Evolutionary conservation across 1,140 invertebrate genomes (phyloP), one percentile per base, ranked within the genome.

Genomic region (Hestina assimilis): DNA sequence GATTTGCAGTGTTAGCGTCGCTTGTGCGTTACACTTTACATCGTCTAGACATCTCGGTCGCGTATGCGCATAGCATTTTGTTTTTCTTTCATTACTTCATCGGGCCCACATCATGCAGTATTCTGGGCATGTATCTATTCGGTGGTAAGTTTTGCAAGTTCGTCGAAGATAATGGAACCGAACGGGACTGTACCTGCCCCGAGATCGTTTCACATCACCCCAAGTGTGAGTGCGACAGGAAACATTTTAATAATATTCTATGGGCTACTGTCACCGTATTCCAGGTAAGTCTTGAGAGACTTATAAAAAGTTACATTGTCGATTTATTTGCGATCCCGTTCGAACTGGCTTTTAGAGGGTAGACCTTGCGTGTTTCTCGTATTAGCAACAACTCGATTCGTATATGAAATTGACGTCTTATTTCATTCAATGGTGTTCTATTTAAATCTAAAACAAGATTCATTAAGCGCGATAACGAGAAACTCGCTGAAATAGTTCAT

Each of bases 121-220:
- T 97, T 91, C 94, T 97, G 91, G 97, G 97, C 90, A 98, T 98
- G 96, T 96, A 97, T 92, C 95, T 98, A 90, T 99, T 99, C 93
- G 97, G 96, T 90, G 97, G 97, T 95, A 98, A 97, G 94, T 98
- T 98, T 96, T 98, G 97, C 95, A 97, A 96, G 93, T 95, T 94
- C 92, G 92, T 93, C 88, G 95, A 98, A 90, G 94, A 95, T 89
- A 93, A 93, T 89, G 93, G 93, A 85, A 93, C 95, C 89, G 93
- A 93, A 90, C 92, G 93, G 79, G 93, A 94, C 89, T 99, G 97
- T 91, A 95, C 93, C 86, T 98, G 97, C 92, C 91, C 93, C 79
- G 96, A 98, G 91, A 94, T 96, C 86, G 91, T 95, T 85, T 93
- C 93, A 84, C 92, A 93, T 83, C 92, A 96, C 89, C 92, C 94